phyloP scores from a whole-genome alignment of 2,113 vertebrate genomes.

The Chaetops frenatus region DNA sequence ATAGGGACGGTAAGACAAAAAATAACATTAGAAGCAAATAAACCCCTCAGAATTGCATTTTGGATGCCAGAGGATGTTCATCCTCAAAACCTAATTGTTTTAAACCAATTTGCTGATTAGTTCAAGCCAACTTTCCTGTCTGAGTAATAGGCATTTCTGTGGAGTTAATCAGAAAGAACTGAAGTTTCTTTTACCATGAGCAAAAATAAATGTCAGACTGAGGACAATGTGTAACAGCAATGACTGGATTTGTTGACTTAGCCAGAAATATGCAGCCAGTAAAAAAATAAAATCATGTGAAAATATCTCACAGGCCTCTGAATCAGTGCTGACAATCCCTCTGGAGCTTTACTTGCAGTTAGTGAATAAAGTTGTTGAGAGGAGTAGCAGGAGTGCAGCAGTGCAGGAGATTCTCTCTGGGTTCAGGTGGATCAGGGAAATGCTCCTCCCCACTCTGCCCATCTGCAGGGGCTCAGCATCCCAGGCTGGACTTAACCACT shows the following conservation, averaged over 20 bases:
- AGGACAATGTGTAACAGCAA: conserved; percentile 27
- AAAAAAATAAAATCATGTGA: not conserved
- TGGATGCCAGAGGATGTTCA: not conserved
- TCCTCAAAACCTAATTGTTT: not conserved
- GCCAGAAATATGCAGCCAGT: not conserved
- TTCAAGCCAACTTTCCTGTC: not conserved
- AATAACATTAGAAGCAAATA: not conserved
- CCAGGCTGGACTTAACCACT: not conserved
- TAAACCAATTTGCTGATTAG: not conserved
- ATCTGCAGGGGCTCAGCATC: not conserved
- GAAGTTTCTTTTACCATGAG: not conserved
- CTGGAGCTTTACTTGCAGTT: not conserved
- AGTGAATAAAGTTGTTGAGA: not conserved
- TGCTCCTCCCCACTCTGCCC: not conserved
- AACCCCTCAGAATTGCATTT: not conserved
- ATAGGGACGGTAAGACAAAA: not conserved
- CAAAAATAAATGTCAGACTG: not conserved
- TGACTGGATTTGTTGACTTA: conserved; percentile 28
- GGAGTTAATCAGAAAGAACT: conserved; percentile 22
- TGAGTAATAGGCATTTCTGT: conserved; percentile 13
- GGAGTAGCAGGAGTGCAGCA: not conserved
- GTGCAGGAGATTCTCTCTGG: not conserved
- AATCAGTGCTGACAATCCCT: not conserved
- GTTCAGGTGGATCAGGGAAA: not conserved
- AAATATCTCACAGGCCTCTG: not conserved